Conservation (phyloP, 2,888 invertebrate species). For the Epinotia ramella region DNA sequence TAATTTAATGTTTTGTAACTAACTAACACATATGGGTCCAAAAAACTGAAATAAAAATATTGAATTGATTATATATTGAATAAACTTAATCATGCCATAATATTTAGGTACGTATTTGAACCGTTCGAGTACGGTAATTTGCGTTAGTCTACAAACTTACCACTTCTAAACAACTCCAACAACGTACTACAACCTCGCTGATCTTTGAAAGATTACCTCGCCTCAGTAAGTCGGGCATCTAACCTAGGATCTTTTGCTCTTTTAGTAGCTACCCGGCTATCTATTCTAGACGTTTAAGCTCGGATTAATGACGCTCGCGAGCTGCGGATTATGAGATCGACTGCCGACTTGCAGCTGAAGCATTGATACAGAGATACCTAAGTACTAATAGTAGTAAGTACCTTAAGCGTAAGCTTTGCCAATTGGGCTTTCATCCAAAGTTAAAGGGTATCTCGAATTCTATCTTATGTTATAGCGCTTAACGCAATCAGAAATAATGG, state of each 20-base stretch:
- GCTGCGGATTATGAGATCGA: constrained; percentile 38
- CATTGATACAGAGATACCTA: constrained; percentile 12
- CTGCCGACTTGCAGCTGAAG: constrained; percentile 29
- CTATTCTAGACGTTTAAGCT: constrained; percentile 35
- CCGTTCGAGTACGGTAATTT: neutral
- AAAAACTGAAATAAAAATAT: no score
- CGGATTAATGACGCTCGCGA: constrained; percentile 34
- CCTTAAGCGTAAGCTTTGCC: neutral
- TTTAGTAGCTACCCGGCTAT: constrained; percentile 29
- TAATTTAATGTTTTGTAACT: no score
- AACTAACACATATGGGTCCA: no score
- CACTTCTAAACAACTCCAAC: neutral
- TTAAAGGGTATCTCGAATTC: neutral
- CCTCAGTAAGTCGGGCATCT: constrained; percentile 34
- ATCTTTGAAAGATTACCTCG: constrained; percentile 33
- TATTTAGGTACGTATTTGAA: neutral
- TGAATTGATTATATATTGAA: no score
- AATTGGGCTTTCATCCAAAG: neutral
- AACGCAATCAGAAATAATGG: no score
- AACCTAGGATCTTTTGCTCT: constrained; percentile 32
- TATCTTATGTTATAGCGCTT: neutral
- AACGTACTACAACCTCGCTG: neutral
- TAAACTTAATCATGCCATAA: no score
- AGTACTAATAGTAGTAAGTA: neutral
- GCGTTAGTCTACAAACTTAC: neutral